Conservation (phyloP, 2,888 invertebrate genomes). For the Epinotia bilunana region DNA sequence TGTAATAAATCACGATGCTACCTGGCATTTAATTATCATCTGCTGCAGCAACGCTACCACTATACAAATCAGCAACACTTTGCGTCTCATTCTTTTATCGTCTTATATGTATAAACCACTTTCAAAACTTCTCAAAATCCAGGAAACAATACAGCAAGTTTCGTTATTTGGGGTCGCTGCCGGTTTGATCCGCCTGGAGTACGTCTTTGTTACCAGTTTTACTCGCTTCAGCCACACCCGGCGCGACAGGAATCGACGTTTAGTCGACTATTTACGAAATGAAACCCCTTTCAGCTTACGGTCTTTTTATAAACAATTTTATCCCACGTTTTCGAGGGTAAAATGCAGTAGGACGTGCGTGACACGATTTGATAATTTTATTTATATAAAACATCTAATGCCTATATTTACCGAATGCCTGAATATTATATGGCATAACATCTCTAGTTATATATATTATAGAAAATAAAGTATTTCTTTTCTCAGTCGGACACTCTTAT, state of each 20-base stretch:
- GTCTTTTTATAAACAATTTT: slow-evolving; percentile 16
- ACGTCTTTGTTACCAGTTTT: slow-evolving; percentile 38
- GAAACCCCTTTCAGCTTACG: slow-evolving; percentile 2
- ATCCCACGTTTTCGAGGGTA: not conserved
- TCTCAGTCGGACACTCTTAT: too few species aligned
- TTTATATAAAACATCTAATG: not conserved
- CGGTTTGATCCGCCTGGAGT: slow-evolving; percentile 42
- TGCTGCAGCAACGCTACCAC: not conserved
- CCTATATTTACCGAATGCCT: not conserved
- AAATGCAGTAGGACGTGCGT: not conserved
- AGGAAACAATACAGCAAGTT: slow-evolving; percentile 44
- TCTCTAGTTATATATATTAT: not conserved
- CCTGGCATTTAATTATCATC: too few species aligned
- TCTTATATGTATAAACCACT: slow-evolving; percentile 27
- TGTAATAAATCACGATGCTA: too few species aligned
- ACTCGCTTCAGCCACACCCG: slow-evolving; percentile 38
- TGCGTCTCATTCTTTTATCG: slow-evolving; percentile 12
- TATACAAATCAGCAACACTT: not conserved
- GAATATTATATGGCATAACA: too few species aligned
- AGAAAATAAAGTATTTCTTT: too few species aligned
- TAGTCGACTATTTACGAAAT: slow-evolving; percentile 28
- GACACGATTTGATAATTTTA: not conserved
- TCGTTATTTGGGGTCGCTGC: slow-evolving; percentile 39
- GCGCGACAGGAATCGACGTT: slow-evolving; percentile 22
- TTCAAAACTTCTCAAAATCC: slow-evolving; percentile 36